Percentiles rank a stretch among this genome's conserved stretches.
Conservation (phyloP, 2,797 vertebrate genomes). For the Hybognathus amarus region DNA sequence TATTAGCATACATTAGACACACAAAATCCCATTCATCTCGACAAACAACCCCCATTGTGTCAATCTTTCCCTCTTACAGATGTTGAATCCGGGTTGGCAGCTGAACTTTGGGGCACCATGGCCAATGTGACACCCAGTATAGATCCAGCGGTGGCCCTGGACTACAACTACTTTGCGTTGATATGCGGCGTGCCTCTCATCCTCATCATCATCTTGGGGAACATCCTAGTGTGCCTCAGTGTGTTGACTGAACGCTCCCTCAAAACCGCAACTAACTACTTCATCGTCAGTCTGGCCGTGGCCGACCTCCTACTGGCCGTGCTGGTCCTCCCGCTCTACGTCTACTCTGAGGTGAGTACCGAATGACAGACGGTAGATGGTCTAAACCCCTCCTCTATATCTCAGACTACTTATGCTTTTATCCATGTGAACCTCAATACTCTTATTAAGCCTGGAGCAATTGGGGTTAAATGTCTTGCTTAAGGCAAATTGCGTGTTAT, state of each 20-base stretch:
- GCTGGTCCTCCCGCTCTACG: conserved; percentile 77
- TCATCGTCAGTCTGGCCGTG: conserved; percentile 78
- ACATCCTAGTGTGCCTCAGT: conserved; percentile 78
- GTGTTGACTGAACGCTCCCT: conserved; percentile 77
- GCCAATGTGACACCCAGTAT: conserved; percentile 68
- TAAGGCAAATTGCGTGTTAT: background rate
- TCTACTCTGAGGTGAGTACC: conserved; percentile 76
- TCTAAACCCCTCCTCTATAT: background rate
- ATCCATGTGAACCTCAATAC: background rate
- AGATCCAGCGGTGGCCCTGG: conserved; percentile 40
- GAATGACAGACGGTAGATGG: background rate
- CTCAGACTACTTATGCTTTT: background rate
- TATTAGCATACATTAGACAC: background rate
- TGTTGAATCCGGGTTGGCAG: conserved; percentile 61
- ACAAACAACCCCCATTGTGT: background rate
- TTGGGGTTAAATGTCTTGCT: background rate
- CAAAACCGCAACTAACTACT: conserved; percentile 81
- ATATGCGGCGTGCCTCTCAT: conserved; percentile 74
- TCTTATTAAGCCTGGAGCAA: background rate
- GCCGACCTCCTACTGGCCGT: conserved; percentile 78
- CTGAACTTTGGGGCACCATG: conserved; percentile 64
- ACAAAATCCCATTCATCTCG: conserved; percentile 2
- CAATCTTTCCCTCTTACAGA: conserved; percentile 56
- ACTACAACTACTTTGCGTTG: conserved; percentile 75
- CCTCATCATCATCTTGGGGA: conserved; percentile 76